These are phyloP conservation scores for Heliothis subflexa DNA, from an alignment of 1,140 invertebrate species.

Conservation along the genomic window DNA sequence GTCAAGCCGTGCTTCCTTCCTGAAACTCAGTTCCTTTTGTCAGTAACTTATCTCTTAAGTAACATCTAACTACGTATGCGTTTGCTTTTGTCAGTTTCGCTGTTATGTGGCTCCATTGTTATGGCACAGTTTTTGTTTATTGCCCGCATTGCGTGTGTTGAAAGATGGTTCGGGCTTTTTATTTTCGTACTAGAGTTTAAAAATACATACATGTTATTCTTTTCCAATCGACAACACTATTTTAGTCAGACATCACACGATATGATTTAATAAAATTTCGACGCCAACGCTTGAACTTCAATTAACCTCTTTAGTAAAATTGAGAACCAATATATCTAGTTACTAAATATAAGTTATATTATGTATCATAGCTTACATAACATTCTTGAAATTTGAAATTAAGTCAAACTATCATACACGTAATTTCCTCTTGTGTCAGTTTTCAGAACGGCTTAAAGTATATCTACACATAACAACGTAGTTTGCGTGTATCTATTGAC, in stretches of 20 bases:
- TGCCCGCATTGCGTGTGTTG: background rate
- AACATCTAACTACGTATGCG: background rate
- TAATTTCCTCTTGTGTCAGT: slow-evolving; percentile 3
- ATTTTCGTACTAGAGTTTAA: too few relatives aligned
- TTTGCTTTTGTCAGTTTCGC: background rate
- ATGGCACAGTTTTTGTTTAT: background rate
- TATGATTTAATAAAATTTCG: slow-evolving; percentile 16
- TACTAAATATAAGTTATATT: too few relatives aligned
- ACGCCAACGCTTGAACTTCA: slow-evolving; percentile 20
- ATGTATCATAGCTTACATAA: background rate
- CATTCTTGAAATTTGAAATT: background rate
- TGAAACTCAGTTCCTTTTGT: slow-evolving; percentile 16
- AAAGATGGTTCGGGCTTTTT: too few relatives aligned
- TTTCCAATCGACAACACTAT: background rate
- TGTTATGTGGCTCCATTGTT: background rate
- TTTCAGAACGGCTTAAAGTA: slow-evolving; percentile 4
- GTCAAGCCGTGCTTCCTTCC: slow-evolving; percentile 22
- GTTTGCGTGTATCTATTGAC: background rate
- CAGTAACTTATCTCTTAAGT: slow-evolving; percentile 22
- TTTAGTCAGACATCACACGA: background rate
- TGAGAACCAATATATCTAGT: background rate
- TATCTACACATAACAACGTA: background rate
- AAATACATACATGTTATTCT: background rate
- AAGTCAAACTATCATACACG: background rate
- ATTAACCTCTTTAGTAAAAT: background rate